Base-by-base conservation (phyloP, 1,140 invertebrate genomes). In the Hypsibius dujardini region DNA sequence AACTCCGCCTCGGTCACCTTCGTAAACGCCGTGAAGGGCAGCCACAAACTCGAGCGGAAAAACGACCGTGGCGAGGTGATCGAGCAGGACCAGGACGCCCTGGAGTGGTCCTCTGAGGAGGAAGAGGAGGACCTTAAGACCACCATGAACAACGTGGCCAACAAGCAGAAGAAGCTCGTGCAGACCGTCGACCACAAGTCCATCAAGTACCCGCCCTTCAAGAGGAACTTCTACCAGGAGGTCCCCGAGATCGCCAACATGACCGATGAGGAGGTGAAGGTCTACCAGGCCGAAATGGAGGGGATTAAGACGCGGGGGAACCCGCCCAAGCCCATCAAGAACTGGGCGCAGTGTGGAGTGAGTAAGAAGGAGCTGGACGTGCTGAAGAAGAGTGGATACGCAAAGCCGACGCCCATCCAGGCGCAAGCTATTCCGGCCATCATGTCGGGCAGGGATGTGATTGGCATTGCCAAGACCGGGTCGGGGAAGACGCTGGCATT, bases 401-500 rank as follows among this genome's bases (percentile, higher is more conserved):
- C 95, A 75, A 97, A 95, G 80, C 96, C 96, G 1, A 99, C 96
- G 1, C 95, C 96, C 0, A 98, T 99, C 77, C 96, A 99, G 80
- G 86, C 90, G 69, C 95, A 99, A 82, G 94, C 94, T 7, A 93
- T 99, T 78, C 95, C 95, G 46, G 90, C 92, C n/a, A 92, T 98
- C 73, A 97, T 99, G 94, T 94, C 89, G 72, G 87, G 87, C 42
- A 79, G 94, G 71, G 95, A 99, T 83, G 82, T 99, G 47, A 98
- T 99, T 77, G 95, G 95, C 71, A 98, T 98, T 78, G 96, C 96
- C 2, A 98, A 98, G 83, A 98, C 96, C 45, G 95, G 94, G 74
- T 56, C 50, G 50, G 83, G 83, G 45, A 84, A 84, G 75, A 84
- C 83, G 1, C 74, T 84, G 46, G 83, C 83, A 1, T 84, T 84